Conservation (phyloP, 2,888 invertebrate genomes). For the Cremastobaeus sp. region DNA sequence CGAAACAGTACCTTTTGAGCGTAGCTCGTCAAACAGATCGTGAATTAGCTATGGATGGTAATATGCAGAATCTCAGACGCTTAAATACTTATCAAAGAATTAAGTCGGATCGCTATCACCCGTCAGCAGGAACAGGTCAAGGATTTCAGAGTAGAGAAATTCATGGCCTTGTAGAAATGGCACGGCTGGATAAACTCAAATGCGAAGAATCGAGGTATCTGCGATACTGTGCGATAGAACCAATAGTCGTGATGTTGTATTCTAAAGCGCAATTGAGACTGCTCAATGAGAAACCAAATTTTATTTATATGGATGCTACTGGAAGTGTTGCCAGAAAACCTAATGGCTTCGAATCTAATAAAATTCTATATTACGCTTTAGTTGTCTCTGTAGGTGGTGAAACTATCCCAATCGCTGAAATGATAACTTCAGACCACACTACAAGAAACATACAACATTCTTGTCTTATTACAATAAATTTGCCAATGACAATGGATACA, state of each 20-base stretch:
- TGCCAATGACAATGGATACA: not conserved
- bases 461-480: not conserved
- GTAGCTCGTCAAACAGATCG: too few species aligned
- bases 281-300: not conserved
- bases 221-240: too few species aligned
- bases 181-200: not conserved
- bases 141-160: too few species aligned
- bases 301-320: slow-evolving; percentile 8
- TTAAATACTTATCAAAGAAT: not conserved
- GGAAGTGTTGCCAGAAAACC: not conserved
- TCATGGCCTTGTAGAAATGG: not conserved
- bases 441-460: slow-evolving; percentile 13
- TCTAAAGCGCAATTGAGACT: not conserved
- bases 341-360: not conserved
- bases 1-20: too few species aligned
- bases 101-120: too few species aligned
- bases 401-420: slow-evolving; percentile 7
- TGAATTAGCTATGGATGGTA: too few species aligned
- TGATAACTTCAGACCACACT: slow-evolving; percentile 12
- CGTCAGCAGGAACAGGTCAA: too few species aligned
- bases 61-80: not conserved
- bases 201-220: not conserved
- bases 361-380: slow-evolving; percentile 9
- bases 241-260: not conserved
- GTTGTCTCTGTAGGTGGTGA: not conserved